Evolutionary conservation across 2,888 invertebrate species (phyloP), one percentile per base, ranked within the genome.

Genomic region (Altica lythri): DNA sequence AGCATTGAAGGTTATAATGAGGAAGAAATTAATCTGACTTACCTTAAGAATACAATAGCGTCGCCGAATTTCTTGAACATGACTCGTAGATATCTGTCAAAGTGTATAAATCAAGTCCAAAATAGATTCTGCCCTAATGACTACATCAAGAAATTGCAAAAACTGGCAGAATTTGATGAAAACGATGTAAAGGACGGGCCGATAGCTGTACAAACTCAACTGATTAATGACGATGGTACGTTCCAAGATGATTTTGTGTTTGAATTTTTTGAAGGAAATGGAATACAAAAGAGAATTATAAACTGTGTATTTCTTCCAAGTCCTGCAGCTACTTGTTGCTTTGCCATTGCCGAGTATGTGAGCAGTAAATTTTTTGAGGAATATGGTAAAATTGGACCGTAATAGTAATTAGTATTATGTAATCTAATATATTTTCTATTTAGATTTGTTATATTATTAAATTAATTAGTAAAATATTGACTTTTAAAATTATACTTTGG

Each of bases 211-310:
- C 82, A 97, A 68, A 96, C 96, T 4, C 96, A 97, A 75, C 95
- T 96, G 0, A 79, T 98, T 79, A 89, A 86, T 64, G 77, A 82
- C 47, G 81, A 89, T 70, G 97, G 95, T 69, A 83, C 86, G 53
- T 81, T 98, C 34, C 90, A 96, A 4, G 96, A 97, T 71, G 97
- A 98, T 74, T 97, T 97, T 77, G 88, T 97, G 0, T 95, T 98
- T 74, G 95, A 96, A 74, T 82, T 82, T 19, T 68, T 68, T 46
- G 89, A 88, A 25, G 85, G 88, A 1, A 78, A 80, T 6, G 80
- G 84, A 0, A 78, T 93, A 16, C 86, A 87, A 1, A 82, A 83
- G 55, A 81, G 90, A 60, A 86, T 96, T 32, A 77, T 97, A 27
- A 97, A 98, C 72, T 92, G 95, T 63, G 83, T 96, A 40, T 97